Evolutionary conservation across 2,113 vertebrate species (phyloP), one percentile per base, ranked within the genome.

Genomic region (Zosterops hypoxanthus): DNA sequence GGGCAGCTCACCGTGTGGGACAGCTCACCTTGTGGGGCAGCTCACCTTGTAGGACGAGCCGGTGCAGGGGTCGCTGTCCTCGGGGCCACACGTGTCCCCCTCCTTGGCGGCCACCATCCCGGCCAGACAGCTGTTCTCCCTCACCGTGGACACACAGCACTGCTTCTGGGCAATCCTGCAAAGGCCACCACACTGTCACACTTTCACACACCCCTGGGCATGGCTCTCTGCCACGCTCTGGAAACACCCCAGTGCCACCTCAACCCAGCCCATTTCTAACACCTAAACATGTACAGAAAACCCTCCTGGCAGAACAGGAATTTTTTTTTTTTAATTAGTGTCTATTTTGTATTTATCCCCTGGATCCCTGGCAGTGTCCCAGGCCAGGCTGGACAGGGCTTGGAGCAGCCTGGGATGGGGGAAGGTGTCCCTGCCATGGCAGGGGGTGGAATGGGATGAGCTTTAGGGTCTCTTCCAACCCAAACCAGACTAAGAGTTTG

Each of bases 91-190:
- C 4, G 61, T 15, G 29, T 97, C 97, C 3, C 98, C 98, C 49
- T 98, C 97, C 97, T 98, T 99, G 33, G 99, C 99, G 2, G 98
- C 97, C 9, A 97, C 42, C 95, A 99, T 97, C 2, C 99, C 99
- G 0, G 98, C 98, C 93, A 98, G 92, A 94, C 99, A 99, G 94
- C 96, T 98, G 97, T 97, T 99, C 93, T 99, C 98, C 95, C 98
- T 97, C 64, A 99, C 59, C 14, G 98, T 97, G 39, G 98, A 98
- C 42, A 96, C 12, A 3, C 99, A 99, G 86, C 99, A 99, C 93
- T 99, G 99, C 95, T 98, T 98, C 98, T 98, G 98, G 47, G 98
- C 98, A 17, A 98, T 94, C 92, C 99, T 99, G 97, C 46, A 95
- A 84, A 73, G 69, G 55, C 33, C 46, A 31, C 25, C 59, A 5